A percentile compares a stretch with the other conserved stretches of the same genome.
Evolutionary conservation across 2,113 vertebrate species (phyloP).

Genomic region (Symphodus melops): DNA sequence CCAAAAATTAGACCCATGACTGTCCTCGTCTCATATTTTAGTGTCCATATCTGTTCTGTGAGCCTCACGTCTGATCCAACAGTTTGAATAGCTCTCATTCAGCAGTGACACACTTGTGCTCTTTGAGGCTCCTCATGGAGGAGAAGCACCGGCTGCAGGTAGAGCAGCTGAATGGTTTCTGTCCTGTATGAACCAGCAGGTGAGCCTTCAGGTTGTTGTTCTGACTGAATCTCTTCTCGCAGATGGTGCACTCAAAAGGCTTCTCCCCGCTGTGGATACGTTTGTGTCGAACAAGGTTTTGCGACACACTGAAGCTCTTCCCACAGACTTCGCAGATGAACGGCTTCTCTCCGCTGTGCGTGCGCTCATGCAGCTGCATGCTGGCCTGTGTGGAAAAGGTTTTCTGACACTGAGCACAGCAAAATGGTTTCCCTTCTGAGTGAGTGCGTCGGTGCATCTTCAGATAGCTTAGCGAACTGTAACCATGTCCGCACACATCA

Average conservation of each 20-base stretch:
- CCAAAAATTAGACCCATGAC: too few relatives aligned
- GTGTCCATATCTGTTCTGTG: too few relatives aligned
- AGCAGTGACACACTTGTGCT: slow-evolving; percentile 49
- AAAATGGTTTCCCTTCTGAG: slow-evolving; percentile 55
- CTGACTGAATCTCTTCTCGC: slow-evolving; percentile 64
- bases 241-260: slow-evolving; percentile 55
- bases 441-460: slow-evolving; percentile 61
- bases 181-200: slow-evolving; percentile 55
- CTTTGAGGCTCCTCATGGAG: slow-evolving; percentile 49
- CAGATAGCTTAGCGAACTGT: slow-evolving; percentile 67
- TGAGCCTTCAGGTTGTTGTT: slow-evolving; percentile 70
- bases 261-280: slow-evolving; percentile 69
- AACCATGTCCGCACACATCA: slow-evolving; percentile 59
- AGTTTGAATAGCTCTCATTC: neutral
- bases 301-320: slow-evolving; percentile 60
- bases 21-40: too few relatives aligned
- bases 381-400: slow-evolving; percentile 53
- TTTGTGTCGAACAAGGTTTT: slow-evolving; percentile 65
- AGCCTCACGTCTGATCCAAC: neutral
- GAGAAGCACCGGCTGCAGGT: slow-evolving; percentile 47
- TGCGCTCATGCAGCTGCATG: slow-evolving; percentile 55
- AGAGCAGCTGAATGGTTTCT: slow-evolving; percentile 48
- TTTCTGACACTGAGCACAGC: slow-evolving; percentile 51
- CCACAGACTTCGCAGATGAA: slow-evolving; percentile 66
- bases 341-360: slow-evolving; percentile 67